Evolutionary conservation across 2,113 vertebrate species (phyloP).

Genomic region (Apodemus sylvaticus): DNA sequence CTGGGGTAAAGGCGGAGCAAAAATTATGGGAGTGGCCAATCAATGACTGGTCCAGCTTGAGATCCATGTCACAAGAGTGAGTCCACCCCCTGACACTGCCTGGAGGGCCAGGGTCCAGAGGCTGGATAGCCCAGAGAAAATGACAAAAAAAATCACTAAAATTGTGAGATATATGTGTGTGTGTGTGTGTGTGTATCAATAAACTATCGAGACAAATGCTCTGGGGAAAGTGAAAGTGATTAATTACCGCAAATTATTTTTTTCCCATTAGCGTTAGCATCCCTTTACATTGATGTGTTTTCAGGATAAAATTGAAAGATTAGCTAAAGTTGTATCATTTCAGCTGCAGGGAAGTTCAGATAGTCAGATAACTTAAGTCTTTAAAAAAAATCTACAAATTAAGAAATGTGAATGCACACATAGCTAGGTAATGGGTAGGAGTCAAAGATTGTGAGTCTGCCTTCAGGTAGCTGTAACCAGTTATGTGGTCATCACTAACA

Average conservation of each 20-base stretch:
- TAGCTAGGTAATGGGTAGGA: neutral
- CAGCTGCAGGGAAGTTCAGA: neutral
- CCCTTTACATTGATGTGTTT: constrained; percentile 4
- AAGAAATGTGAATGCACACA: neutral
- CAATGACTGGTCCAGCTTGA: neutral
- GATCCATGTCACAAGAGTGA: neutral
- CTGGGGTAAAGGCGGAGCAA: neutral
- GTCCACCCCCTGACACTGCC: neutral
- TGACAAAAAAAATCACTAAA: neutral
- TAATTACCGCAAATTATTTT: neutral
- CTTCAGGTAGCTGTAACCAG: neutral
- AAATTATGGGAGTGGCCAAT: neutral
- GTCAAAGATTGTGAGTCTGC: neutral
- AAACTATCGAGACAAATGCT: neutral
- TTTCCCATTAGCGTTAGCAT: neutral
- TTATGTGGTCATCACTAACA: neutral
- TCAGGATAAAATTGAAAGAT: constrained; percentile 50
- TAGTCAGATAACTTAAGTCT: constrained; percentile 37
- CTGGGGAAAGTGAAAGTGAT: neutral
- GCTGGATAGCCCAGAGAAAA: neutral
- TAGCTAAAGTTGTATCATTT: neutral
- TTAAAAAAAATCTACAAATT: constrained; percentile 28
- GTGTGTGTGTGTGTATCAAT: too few relatives aligned
- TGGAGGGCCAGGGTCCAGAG: neutral
- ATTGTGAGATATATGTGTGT: too few relatives aligned